Base-by-base conservation (phyloP, 2,113 vertebrate species). In the Enhydra lutris region DNA sequence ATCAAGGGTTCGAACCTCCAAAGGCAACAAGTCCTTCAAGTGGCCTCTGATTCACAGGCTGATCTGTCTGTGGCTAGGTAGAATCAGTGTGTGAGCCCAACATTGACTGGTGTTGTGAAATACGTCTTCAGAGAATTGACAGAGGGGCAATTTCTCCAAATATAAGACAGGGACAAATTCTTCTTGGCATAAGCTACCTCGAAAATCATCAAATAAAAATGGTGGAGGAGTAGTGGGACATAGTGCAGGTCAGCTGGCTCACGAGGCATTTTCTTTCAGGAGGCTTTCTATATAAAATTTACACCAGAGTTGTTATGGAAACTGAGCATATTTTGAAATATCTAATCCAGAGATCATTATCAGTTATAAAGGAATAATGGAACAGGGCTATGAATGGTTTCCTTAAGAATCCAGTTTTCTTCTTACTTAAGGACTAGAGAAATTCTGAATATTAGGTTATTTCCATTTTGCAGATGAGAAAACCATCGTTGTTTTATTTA, bases 401-500 rank as follows among this genome's bases (percentile, higher is more conserved):
- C n/a, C 20, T 93, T 82, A 93, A 57, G 90, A 31, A 76, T 39
- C 21, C 13, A 65, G 52, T 31, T 67, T 91, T 71, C 81, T 83
- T 81, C 55, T 39, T 26, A 9, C 34, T 39, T 21, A 69, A 83
- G 24, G 7, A 79, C 34, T 73, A 31, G 4, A 63, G 20, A 79
- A 42, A 52, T 85, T 81, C 50, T 93, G 74, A 47, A 26, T 79
- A 20, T 55, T 67, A 55, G 52, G 17, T 78, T 31, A 93, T 55
- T 85, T 96, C 52, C 55, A 87, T 82, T 85, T 89, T 65, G 14
- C 26, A 63, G 83, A 42, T 84, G 92, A 59, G 50, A 15, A 91
- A 83, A 87, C 65, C 14, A 55, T 57, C 23, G 1, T 73, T 50
- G n/a, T 92, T 57, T 78, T 20, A n/a, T 14, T 79, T 69, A 50